phyloP scores from a whole-genome alignment of 2,113 vertebrate genomes.

The Anolis sagrei region DNA sequence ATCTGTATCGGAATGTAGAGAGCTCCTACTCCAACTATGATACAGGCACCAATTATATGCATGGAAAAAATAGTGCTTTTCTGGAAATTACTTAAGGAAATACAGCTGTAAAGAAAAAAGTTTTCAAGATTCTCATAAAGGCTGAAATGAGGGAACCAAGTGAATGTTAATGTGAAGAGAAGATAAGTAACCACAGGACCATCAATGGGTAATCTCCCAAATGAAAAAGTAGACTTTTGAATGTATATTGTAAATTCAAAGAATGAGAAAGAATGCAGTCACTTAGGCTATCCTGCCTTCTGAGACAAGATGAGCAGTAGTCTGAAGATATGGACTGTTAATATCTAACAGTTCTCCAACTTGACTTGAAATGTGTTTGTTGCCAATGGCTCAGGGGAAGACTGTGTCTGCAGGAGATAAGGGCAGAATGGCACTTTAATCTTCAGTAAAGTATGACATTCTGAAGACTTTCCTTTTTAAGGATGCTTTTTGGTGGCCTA shows the following conservation, averaged over 20 bases:
- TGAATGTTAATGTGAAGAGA: neutral
- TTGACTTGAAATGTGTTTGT: neutral
- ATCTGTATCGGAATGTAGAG: too few species aligned
- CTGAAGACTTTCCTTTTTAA: neutral
- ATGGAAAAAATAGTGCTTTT: too few species aligned
- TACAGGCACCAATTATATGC: too few species aligned
- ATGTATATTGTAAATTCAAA: neutral
- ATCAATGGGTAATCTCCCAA: neutral
- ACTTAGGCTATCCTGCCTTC: too few species aligned
- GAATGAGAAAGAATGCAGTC: too few species aligned
- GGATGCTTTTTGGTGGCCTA: neutral
- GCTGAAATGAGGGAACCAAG: neutral
- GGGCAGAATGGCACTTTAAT: neutral
- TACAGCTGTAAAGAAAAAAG: neutral
- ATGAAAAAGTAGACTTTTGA: neutral
- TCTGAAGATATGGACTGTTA: neutral
- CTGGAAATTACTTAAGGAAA: too few species aligned
- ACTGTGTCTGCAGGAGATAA: neutral
- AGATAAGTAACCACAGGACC: neutral
- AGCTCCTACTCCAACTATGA: too few species aligned
- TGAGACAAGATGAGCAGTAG: neutral
- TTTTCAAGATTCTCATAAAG: neutral
- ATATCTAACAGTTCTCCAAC: neutral
- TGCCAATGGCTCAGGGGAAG: too few species aligned
- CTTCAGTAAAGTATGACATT: neutral